These are phyloP conservation scores for Euura lappo DNA, from an alignment of 1,140 invertebrate genomes.

Conservation along the genomic window DNA sequence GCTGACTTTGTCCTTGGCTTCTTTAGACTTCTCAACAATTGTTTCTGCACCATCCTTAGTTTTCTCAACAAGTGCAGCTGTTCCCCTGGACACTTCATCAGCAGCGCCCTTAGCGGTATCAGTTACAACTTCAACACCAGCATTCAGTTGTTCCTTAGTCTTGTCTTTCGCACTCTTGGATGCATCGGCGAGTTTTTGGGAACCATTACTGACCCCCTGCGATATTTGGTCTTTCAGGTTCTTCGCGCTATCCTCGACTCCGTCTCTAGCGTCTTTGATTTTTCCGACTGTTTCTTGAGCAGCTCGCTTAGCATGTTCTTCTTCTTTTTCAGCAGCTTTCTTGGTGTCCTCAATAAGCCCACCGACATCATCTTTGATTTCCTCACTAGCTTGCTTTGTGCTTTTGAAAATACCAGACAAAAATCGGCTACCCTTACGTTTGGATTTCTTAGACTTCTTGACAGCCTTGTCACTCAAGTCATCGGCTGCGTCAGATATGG, in stretches of 20 bases:
- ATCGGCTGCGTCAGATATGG: background rate
- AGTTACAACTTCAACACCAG: background rate
- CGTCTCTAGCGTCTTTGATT: slow-evolving; percentile 17
- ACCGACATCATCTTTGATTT: slow-evolving; percentile 28
- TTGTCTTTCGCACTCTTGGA: slow-evolving; percentile 1
- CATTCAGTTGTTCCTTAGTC: background rate
- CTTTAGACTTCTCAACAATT: slow-evolving; percentile 20
- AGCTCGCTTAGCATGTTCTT: background rate
- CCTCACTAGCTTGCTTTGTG: slow-evolving; percentile 32
- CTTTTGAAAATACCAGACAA: slow-evolving; percentile 43
- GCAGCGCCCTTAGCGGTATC: background rate
- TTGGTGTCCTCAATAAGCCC: slow-evolving; percentile 37
- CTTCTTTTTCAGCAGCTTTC: slow-evolving; percentile 26
- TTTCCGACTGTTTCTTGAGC: background rate
- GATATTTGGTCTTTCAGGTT: slow-evolving; percentile 16
- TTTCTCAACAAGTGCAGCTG: slow-evolving; percentile 26
- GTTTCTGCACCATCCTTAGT: slow-evolving; percentile 27
- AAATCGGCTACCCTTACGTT: slow-evolving; percentile 41
- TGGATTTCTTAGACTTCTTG: slow-evolving; percentile 31
- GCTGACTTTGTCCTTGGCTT: background rate
- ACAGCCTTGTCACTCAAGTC: slow-evolving; percentile 22
- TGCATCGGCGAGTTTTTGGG: background rate
- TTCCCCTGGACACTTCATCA: background rate
- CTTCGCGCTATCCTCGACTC: slow-evolving; percentile 27
- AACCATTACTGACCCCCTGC: background rate